A percentile compares a stretch with the other conserved stretches of the same genome.
phyloP scores from a whole-genome alignment of 2,113 vertebrate species.

The Bubo blakistoni region DNA sequence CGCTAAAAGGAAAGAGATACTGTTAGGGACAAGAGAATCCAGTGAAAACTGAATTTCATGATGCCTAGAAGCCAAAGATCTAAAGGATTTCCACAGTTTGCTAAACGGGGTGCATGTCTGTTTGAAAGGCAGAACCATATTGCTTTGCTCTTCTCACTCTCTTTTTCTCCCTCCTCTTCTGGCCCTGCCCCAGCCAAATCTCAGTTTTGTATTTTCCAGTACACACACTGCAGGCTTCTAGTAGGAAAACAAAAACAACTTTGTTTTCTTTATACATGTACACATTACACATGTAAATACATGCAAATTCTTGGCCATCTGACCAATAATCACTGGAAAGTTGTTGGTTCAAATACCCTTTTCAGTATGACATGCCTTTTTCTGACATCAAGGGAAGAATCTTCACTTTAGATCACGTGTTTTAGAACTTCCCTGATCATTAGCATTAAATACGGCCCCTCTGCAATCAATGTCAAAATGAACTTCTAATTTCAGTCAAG shows the following conservation, averaged over 20 bases:
- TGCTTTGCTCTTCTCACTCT: background rate
- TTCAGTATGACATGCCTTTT: background rate
- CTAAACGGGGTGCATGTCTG: background rate
- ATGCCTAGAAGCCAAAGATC: background rate
- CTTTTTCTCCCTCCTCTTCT: background rate
- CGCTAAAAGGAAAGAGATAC: background rate
- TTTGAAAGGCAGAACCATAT: background rate
- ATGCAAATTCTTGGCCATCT: background rate
- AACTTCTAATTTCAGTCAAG: background rate
- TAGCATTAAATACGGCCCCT: accelerated
- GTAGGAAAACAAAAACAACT: background rate
- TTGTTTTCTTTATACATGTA: background rate
- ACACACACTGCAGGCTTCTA: background rate
- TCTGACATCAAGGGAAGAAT: background rate
- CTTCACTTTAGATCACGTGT: background rate
- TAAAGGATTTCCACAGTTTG: background rate
- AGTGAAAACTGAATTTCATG: background rate
- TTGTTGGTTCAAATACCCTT: background rate
- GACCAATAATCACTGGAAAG: background rate
- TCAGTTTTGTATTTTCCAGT: background rate
- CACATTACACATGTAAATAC: background rate
- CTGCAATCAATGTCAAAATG: background rate
- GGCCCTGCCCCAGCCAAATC: background rate
- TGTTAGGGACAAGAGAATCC: background rate
- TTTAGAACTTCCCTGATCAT: background rate